These are phyloP conservation scores for Drosophila phalerata DNA, from an alignment of 2,888 invertebrate genomes.

Conservation along the genomic window DNA sequence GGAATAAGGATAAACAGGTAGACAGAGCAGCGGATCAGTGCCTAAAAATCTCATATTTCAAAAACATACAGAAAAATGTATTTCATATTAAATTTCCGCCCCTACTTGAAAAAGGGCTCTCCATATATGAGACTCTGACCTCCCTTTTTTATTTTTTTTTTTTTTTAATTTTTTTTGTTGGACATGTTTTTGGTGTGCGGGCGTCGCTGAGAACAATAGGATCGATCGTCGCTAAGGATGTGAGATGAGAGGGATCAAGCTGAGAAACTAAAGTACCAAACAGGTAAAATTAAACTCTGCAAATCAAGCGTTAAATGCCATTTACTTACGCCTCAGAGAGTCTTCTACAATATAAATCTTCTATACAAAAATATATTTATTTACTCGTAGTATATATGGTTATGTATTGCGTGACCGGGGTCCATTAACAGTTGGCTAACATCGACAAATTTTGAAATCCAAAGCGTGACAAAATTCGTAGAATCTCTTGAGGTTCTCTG, in stretches of 20 bases:
- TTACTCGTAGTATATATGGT: background rate
- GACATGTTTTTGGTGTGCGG: conserved; percentile 56
- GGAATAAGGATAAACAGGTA: conserved; percentile 49
- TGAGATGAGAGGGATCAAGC: conserved; percentile 22
- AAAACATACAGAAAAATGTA: conserved; percentile 42
- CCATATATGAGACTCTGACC: conserved; percentile 21
- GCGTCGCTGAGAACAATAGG: conserved; percentile 61
- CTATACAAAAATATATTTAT: background rate
- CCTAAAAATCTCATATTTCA: conserved; percentile 76
- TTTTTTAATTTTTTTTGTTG: background rate
- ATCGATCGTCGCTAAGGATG: conserved; percentile 52
- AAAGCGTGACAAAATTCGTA: conserved; percentile 75
- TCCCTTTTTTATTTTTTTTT: conserved; percentile 1
- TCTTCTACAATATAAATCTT: conserved; percentile 27
- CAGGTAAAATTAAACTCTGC: conserved; percentile 74
- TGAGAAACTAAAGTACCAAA: conserved; percentile 55
- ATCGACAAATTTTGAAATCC: conserved; percentile 74
- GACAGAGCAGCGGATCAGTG: conserved; percentile 49
- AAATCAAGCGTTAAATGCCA: conserved; percentile 84
- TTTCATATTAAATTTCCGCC: conserved; percentile 84
- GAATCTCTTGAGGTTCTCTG: conserved; percentile 40
- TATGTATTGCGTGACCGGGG: conserved; percentile 15
- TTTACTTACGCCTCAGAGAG: conserved; percentile 82
- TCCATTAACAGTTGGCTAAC: conserved; percentile 72
- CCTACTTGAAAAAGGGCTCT: conserved; percentile 69